Conservation (phyloP, 2,888 invertebrate genomes). For the Phrixothrix hirtus region DNA sequence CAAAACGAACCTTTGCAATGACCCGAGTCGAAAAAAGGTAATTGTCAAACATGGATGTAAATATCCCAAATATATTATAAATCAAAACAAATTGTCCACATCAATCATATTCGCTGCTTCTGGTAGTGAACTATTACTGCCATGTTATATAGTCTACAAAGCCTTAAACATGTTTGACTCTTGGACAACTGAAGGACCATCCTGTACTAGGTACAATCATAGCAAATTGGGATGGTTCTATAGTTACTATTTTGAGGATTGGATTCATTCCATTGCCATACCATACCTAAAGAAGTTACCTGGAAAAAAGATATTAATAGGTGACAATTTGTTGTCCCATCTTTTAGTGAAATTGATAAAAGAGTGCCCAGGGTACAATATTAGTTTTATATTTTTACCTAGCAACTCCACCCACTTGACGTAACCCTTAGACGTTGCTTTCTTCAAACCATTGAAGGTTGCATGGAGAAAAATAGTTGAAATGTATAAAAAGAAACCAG, state of each 20-base stretch:
- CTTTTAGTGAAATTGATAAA: neutral
- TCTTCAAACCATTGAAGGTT: constrained; percentile 4
- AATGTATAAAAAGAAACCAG: neutral
- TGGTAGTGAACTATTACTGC: constrained; percentile 1
- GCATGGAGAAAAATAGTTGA: constrained; percentile 2
- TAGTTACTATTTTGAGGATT: neutral
- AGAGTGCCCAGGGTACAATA: constrained; percentile 1
- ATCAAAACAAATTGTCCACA: too few relatives aligned
- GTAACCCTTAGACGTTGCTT: constrained; percentile 7
- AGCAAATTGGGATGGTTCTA: constrained; percentile 5
- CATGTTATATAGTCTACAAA: constrained; percentile 4
- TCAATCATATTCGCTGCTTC: constrained; percentile 1
- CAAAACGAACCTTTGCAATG: constrained; percentile 1
- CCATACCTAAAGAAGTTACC: constrained; percentile 6
- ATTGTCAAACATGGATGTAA: too few relatives aligned
- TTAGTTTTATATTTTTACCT: constrained; percentile 4
- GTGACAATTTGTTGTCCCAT: constrained; percentile 2
- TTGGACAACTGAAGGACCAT: constrained; percentile 1
- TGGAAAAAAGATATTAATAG: constrained; percentile 7
- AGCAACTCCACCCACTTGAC: constrained; percentile 6
- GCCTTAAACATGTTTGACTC: constrained; percentile 1
- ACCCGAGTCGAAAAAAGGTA: neutral
- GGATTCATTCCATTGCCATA: neutral
- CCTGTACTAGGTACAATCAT: constrained; percentile 1
- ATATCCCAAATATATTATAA: too few relatives aligned